phyloP scores from a whole-genome alignment of 2,888 invertebrate genomes.

The Euspilapteryx auroguttella region DNA sequence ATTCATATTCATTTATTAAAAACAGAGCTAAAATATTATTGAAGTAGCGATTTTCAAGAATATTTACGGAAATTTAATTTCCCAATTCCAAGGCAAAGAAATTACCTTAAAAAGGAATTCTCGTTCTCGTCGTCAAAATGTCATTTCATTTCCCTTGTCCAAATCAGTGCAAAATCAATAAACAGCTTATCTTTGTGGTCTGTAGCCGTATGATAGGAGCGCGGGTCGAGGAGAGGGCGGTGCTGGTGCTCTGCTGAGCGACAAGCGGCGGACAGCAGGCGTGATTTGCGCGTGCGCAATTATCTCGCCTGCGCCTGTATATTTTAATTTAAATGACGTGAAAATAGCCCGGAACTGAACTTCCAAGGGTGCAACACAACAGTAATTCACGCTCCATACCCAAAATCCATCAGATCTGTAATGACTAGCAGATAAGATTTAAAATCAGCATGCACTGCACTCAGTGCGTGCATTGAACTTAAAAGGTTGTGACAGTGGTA shows the following conservation, averaged over 20 bases:
- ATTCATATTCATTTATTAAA: too few species aligned
- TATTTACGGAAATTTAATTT: too few species aligned
- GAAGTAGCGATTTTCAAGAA: too few species aligned
- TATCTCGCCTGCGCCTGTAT: slow-evolving; percentile 25
- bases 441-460: slow-evolving; percentile 14
- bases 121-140: background rate
- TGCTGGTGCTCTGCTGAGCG: too few species aligned
- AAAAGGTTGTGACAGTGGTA: slow-evolving; percentile 53
- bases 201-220: too few species aligned
- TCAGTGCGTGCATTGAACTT: slow-evolving; percentile 48
- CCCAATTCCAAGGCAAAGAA: too few species aligned
- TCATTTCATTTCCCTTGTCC: slow-evolving; percentile 12
- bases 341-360: slow-evolving; percentile 40
- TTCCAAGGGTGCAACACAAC: slow-evolving; percentile 33
- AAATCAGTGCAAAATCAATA: slow-evolving; percentile 14
- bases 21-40: too few species aligned
- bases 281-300: slow-evolving; percentile 31
- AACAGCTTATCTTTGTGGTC: slow-evolving; percentile 10
- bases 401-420: too few species aligned
- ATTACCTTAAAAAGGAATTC: slow-evolving; percentile 3
- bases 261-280: too few species aligned
- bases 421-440: slow-evolving; percentile 25
- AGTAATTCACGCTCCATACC: slow-evolving; percentile 28
- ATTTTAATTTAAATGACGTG: slow-evolving; percentile 44
- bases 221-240: too few species aligned